These are phyloP conservation scores for Nipponia nippon DNA, from an alignment of 2,113 vertebrate species.

Conservation along the genomic window DNA sequence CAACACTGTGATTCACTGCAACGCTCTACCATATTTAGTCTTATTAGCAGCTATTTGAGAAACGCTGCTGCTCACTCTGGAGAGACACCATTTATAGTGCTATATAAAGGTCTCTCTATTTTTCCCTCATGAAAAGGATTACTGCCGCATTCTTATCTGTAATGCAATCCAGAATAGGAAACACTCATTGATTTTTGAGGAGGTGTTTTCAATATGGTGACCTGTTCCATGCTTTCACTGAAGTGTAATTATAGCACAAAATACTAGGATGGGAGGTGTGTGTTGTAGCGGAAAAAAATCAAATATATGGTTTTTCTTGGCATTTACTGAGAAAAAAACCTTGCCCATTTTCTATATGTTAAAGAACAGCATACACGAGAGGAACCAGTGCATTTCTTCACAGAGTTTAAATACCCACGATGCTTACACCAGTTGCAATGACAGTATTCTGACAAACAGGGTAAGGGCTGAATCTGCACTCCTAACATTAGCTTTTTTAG, in stretches of 20 bases:
- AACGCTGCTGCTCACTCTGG: constrained; percentile 2
- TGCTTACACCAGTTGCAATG: neutral
- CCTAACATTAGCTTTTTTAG: neutral
- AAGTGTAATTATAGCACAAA: constrained; percentile 15
- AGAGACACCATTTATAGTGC: constrained; percentile 61
- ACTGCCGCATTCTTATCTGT: constrained; percentile 44
- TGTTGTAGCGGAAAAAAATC: neutral
- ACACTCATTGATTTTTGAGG: constrained; percentile 41
- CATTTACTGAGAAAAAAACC: neutral
- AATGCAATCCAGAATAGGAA: constrained; percentile 49
- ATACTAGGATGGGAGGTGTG: neutral
- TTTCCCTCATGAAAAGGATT: constrained; percentile 55
- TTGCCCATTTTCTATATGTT: neutral
- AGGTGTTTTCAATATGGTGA: constrained; percentile 24
- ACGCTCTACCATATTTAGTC: constrained; percentile 54
- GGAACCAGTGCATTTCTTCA: neutral
- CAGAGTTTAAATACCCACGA: neutral
- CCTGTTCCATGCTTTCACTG: neutral
- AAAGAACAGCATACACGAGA: neutral
- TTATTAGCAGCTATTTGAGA: constrained; percentile 68
- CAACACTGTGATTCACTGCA: constrained; percentile 56
- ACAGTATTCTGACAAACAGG: neutral
- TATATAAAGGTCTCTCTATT: constrained; percentile 62
- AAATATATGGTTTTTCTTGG: neutral
- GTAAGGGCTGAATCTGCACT: neutral